Base-by-base conservation (phyloP, 2,113 vertebrate genomes). In the Oryzias melastigma region DNA sequence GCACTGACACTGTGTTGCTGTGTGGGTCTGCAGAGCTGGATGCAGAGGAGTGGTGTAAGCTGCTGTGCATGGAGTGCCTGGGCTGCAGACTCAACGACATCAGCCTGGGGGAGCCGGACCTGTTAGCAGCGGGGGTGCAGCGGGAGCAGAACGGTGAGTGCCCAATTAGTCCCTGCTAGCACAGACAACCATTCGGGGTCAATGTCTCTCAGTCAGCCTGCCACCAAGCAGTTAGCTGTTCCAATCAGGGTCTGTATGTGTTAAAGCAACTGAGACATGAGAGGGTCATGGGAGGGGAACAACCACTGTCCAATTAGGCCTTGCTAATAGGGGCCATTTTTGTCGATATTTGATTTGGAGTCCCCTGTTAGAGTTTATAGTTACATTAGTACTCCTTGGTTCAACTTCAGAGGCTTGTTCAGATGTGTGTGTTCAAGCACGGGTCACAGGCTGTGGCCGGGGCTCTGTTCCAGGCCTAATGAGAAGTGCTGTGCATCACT, bases 21-120 rank as follows among this genome's bases (percentile, higher is more conserved):
- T 67, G 52, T 66, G 35, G 35, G 8, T 35, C 35, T 35, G 70
- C 90, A 99, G 97, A 99, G 85, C 89, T 98, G 81, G 97, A 99
- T 82, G 97, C 97, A 0, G 97, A 99, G 83, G 97, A 98, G 67
- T 99, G 97, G 97, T 99, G 95, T 84, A 99, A 98, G 72, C 93
- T 97, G 71, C 93, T 99, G 73, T 98, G 95, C 68, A 85, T 96
- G 90, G 97, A 98, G 88, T 98, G 96, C 77, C 90, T 99, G 80
- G 96, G 95, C 84, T 95, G 93, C 72, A 91, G 96, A 54, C 92
- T 98, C 65, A 98, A 98, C 78, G 97, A 98, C 87, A 98, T 99
- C 91, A 98, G 97, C 84, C 95, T 98, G 15, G 97, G 97, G 44
- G 97, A 99, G 71, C 97, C 97, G 12, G 97, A 99, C 89, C 94